These are phyloP conservation scores for Semicossyphus pulcher DNA, from an alignment of 2,113 vertebrate genomes.

Conservation along the genomic window DNA sequence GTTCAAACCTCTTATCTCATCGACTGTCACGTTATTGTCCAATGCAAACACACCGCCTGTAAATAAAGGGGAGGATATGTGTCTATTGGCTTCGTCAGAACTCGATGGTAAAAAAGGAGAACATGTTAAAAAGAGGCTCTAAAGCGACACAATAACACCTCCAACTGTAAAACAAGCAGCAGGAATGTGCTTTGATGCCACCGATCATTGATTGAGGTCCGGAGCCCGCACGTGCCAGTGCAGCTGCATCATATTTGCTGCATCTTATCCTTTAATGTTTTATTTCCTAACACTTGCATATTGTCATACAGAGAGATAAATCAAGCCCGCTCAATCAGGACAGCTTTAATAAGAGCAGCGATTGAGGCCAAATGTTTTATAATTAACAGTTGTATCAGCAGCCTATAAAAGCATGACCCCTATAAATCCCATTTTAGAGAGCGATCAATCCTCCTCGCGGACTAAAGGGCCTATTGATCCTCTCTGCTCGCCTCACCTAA, in stretches of 20 bases:
- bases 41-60: neutral
- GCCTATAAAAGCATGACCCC: slow-evolving; percentile 93
- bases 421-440: slow-evolving; percentile 95
- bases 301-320: slow-evolving; percentile 86
- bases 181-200: neutral
- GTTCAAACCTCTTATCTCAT: neutral
- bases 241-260: slow-evolving; percentile 11
- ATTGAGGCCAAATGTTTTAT: slow-evolving; percentile 91
- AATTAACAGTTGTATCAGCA: slow-evolving; percentile 94
- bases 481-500: slow-evolving; percentile 64
- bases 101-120: neutral
- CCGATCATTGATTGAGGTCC: neutral
- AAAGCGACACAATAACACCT: neutral
- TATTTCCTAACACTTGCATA: slow-evolving; percentile 6
- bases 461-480: slow-evolving; percentile 87
- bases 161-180: neutral
- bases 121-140: neutral
- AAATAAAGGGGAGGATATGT: neutral
- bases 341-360: slow-evolving; percentile 91
- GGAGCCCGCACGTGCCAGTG: neutral
- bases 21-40: neutral
- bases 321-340: slow-evolving; percentile 86
- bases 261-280: no score
- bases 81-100: neutral
- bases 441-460: slow-evolving; percentile 89